Conservation (phyloP, 2,888 invertebrate species). For the Polietes domitor region DNA sequence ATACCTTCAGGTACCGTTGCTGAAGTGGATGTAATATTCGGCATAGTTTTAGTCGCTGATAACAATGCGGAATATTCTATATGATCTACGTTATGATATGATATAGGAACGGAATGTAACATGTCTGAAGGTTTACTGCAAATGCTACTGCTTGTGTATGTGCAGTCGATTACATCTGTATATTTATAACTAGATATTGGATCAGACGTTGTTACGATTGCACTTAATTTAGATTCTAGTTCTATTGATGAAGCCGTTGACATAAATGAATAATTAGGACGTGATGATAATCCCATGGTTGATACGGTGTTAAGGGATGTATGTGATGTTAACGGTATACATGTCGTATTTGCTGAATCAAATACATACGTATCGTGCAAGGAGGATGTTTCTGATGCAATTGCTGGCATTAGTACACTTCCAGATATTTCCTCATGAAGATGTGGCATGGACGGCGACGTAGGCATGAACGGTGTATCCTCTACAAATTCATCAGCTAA, state of each 20-base stretch:
- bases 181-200: background rate
- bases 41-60: slow-evolving; percentile 49
- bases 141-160: background rate
- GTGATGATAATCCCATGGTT: slow-evolving; percentile 8
- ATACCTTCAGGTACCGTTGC: background rate
- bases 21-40: slow-evolving; percentile 7
- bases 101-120: slow-evolving; percentile 19
- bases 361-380: background rate
- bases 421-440: slow-evolving; percentile 52
- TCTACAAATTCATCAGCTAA: slow-evolving; percentile 7
- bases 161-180: background rate
- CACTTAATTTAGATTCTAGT: background rate
- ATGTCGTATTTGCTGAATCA: background rate
- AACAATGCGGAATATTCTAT: slow-evolving; percentile 49
- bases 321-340: slow-evolving; percentile 1
- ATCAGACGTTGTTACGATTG: background rate
- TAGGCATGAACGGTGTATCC: slow-evolving; percentile 33
- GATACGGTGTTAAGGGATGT: slow-evolving; percentile 15
- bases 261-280: slow-evolving; percentile 3
- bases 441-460: slow-evolving; percentile 56
- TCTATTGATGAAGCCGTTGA: background rate
- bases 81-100: slow-evolving; percentile 56
- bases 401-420: slow-evolving; percentile 28
- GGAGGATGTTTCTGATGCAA: background rate
- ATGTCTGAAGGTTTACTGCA: background rate